phyloP scores from a whole-genome alignment of 92 coral and sea anemone genomes.

The Anthopleura xanthogrammica region DNA sequence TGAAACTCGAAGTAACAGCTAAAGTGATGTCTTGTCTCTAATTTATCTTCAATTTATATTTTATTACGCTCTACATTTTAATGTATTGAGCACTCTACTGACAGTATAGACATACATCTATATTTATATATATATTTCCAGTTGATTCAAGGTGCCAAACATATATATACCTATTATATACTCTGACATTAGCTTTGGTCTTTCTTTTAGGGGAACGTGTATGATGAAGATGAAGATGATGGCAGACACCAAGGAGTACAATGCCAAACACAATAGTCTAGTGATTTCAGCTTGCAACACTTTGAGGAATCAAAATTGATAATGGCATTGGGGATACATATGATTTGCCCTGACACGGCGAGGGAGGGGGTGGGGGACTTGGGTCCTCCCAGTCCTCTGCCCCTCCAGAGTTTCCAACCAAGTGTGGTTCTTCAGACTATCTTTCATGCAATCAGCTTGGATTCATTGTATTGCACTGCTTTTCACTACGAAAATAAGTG shows the following conservation, averaged over 20 bases:
- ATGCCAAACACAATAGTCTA: slow-evolving; percentile 74
- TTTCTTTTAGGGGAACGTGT: slow-evolving; percentile 50
- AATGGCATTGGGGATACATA: neutral
- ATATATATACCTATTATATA: too few species aligned
- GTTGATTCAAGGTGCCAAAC: too few species aligned
- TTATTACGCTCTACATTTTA: too few species aligned
- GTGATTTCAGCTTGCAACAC: neutral
- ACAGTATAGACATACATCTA: too few species aligned
- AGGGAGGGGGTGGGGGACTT: neutral
- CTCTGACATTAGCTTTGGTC: neutral
- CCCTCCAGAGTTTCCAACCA: neutral
- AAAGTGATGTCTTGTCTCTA: too few species aligned
- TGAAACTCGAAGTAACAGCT: too few species aligned
- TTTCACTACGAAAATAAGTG: neutral
- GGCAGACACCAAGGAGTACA: slow-evolving; percentile 74
- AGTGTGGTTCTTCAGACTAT: neutral
- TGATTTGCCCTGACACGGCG: too few species aligned
- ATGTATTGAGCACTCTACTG: too few species aligned
- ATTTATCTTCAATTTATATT: too few species aligned
- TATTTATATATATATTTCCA: too few species aligned
- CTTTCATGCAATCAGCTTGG: neutral
- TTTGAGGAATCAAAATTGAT: neutral
- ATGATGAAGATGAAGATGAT: slow-evolving; percentile 85
- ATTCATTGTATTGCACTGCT: neutral
- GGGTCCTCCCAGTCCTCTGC: neutral